A percentile compares a stretch with the other conserved stretches of the same genome.
phyloP scores from a whole-genome alignment of 2,888 invertebrate genomes.

The Bellardia pandia region DNA sequence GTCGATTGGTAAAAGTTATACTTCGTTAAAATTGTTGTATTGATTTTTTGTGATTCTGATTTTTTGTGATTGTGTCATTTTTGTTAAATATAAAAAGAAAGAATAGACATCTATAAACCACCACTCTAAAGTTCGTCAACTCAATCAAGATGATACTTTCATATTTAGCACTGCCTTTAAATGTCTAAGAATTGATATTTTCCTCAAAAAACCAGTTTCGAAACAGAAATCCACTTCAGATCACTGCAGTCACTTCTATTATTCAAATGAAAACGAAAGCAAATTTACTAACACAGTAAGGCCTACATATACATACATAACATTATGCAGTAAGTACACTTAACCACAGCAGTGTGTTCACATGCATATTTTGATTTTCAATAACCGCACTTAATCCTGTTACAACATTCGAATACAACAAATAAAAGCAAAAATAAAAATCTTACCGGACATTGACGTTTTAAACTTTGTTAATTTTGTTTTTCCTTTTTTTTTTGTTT shows the following conservation, averaged over 20 bases:
- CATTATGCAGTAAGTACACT: too few species aligned
- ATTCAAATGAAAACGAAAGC: constrained; percentile 50
- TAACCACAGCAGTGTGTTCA: neutral
- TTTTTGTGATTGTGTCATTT: too few species aligned
- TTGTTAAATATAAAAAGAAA: too few species aligned
- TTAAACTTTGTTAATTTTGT: constrained; percentile 35
- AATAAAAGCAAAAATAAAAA: constrained; percentile 19
- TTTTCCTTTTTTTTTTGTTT: neutral
- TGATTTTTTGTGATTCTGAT: too few species aligned
- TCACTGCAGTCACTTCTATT: neutral
- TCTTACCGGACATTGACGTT: constrained; percentile 63
- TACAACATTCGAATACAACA: constrained; percentile 17
- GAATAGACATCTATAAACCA: too few species aligned
- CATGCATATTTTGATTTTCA: too few species aligned
- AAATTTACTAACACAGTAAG: constrained; percentile 15
- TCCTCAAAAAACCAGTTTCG: constrained; percentile 22
- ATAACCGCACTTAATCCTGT: constrained; percentile 25
- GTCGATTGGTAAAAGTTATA: too few species aligned
- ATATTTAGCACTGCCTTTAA: neutral
- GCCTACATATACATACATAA: neutral
- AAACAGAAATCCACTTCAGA: neutral
- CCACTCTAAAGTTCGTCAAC: constrained; percentile 4
- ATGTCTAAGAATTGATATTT: constrained; percentile 10
- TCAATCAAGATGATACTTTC: constrained; percentile 3
- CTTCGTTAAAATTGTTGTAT: too few species aligned